These are phyloP conservation scores for Myotis lucifugus DNA, from an alignment of 2,113 vertebrate genomes.

Conservation along the genomic window DNA sequence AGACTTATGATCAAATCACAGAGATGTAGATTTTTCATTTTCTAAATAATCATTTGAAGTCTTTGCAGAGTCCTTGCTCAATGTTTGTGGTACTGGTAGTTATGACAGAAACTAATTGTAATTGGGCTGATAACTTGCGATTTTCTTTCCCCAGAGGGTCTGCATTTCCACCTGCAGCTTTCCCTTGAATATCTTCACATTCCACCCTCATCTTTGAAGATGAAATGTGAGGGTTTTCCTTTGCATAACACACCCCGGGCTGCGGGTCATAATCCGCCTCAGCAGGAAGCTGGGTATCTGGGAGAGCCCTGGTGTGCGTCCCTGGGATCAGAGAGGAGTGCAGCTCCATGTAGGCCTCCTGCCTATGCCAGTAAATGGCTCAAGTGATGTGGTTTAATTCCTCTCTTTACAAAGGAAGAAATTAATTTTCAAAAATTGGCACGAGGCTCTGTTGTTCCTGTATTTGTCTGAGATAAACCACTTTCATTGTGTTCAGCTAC, in stretches of 20 bases:
- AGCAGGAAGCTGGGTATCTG: neutral
- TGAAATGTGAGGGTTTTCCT: neutral
- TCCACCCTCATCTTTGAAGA: neutral
- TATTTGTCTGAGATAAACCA: neutral
- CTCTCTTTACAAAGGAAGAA: conserved; percentile 20
- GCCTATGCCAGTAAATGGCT: neutral
- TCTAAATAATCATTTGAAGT: neutral
- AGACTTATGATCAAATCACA: neutral
- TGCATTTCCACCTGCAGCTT: conserved; percentile 36
- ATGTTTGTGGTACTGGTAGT: neutral
- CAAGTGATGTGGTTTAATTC: neutral
- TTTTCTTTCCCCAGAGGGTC: neutral
- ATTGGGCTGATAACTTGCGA: neutral
- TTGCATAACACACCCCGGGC: neutral
- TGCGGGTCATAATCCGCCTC: neutral
- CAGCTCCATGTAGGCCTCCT: neutral
- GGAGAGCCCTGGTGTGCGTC: neutral
- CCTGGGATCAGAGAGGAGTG: neutral
- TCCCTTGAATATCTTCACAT: neutral
- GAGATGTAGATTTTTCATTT: neutral
- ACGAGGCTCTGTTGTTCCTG: neutral
- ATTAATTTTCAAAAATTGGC: conserved; percentile 42
- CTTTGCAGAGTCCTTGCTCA: neutral
- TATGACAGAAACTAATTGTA: neutral
- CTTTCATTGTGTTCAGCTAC: neutral